Evolutionary conservation across 2,113 vertebrate species (phyloP).

Genomic region (Microtus richardsoni): DNA sequence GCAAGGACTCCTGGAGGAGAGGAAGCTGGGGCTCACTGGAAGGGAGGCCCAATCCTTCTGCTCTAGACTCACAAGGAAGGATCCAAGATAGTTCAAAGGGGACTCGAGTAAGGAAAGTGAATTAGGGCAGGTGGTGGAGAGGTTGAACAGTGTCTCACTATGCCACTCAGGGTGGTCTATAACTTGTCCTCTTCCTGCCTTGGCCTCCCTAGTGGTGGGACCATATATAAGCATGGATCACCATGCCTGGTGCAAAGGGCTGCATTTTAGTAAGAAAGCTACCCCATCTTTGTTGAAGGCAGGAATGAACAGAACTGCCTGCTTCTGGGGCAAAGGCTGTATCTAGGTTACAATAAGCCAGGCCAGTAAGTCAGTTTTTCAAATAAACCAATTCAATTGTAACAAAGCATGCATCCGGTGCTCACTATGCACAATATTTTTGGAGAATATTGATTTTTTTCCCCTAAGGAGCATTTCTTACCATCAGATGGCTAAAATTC

Average conservation of each 20-base stretch:
- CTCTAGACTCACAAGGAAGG: neutral
- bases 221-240: neutral
- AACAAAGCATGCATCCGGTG: neutral
- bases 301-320: neutral
- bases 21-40: neutral
- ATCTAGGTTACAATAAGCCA: neutral
- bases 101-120: neutral
- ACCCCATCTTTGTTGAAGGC: neutral
- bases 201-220: neutral
- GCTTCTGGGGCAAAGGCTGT: neutral
- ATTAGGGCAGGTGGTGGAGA: neutral
- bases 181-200: neutral
- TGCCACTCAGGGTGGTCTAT: neutral
- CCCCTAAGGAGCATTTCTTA: neutral
- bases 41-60: neutral
- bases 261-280: neutral
- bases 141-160: neutral
- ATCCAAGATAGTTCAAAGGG: neutral
- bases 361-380: neutral
- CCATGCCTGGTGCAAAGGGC: neutral
- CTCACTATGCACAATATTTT: neutral
- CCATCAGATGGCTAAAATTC: neutral
- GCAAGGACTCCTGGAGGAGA: neutral
- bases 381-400: neutral
- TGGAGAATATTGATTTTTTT: neutral